A percentile compares a stretch with the other conserved stretches of the same genome.
Evolutionary conservation across 2,113 vertebrate genomes (phyloP).

Genomic region (Pseudolaguvia tuberculata): DNA sequence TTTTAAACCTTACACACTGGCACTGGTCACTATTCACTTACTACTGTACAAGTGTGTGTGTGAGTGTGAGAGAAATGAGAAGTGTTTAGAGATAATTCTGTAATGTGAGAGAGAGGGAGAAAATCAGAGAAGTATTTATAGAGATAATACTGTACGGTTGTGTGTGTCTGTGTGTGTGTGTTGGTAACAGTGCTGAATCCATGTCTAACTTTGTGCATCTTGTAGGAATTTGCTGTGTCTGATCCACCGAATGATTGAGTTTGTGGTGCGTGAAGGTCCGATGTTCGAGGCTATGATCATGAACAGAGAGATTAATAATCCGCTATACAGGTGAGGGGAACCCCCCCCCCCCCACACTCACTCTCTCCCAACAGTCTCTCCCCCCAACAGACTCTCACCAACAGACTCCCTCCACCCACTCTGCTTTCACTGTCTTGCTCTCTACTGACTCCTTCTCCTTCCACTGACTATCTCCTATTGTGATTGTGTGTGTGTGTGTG

Average conservation of each 20-base stretch:
- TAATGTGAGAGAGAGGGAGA: not conserved
- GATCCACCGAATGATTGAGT: constrained; percentile 99
- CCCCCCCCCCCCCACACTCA: too few relatives aligned
- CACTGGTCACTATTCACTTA: constrained; percentile 11
- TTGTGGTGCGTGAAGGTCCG: constrained; percentile 99
- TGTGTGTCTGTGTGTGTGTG: constrained; percentile 4
- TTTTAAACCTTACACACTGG: constrained; percentile 46
- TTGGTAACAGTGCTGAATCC: constrained; percentile 79
- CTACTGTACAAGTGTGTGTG: not conserved
- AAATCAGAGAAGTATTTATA: not conserved
- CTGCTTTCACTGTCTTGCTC: too few relatives aligned
- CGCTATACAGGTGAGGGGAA: constrained; percentile 88
- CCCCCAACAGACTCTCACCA: too few relatives aligned
- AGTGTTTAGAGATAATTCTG: constrained; percentile 13
- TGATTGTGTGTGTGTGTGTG: too few relatives aligned
- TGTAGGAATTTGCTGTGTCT: constrained; percentile 99
- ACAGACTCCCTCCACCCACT: too few relatives aligned
- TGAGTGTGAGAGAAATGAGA: constrained; percentile 6
- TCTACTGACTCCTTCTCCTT: too few relatives aligned
- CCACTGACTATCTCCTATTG: too few relatives aligned
- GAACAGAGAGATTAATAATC: constrained; percentile 98
- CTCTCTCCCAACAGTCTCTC: too few relatives aligned
- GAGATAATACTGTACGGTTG: constrained; percentile 12
- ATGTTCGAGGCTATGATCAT: constrained; percentile 99
- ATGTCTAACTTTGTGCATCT: constrained; percentile 99